These are phyloP conservation scores for Poeciliopsis presidionis DNA, from an alignment of 2,797 vertebrate genomes.

Conservation along the genomic window DNA sequence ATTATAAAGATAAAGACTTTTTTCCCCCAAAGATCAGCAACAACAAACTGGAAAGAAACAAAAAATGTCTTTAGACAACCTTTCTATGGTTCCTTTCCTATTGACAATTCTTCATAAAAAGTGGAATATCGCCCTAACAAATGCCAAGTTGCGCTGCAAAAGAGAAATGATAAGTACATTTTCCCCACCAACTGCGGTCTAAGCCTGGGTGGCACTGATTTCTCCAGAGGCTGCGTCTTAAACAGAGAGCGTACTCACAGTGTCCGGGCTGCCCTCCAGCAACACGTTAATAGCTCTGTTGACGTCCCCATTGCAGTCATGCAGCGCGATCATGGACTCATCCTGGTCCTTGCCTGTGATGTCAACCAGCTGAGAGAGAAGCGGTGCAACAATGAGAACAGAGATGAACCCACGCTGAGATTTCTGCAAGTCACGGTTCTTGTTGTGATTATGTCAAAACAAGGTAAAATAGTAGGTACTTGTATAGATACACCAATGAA, in stretches of 20 bases:
- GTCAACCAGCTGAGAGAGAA: slow-evolving; percentile 90
- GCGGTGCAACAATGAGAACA: slow-evolving; percentile 27
- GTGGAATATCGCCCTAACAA: neutral
- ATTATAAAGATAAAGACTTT: neutral
- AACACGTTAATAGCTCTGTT: slow-evolving; percentile 99
- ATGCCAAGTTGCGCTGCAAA: neutral
- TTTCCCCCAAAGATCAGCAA: neutral
- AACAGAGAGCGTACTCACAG: slow-evolving; percentile 81
- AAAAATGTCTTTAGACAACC: neutral
- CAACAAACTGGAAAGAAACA: neutral
- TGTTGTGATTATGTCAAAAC: neutral
- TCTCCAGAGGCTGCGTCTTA: slow-evolving; percentile 44
- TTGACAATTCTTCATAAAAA: neutral
- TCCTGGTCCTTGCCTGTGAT: slow-evolving; percentile 99
- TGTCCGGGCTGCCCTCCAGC: slow-evolving; percentile 98
- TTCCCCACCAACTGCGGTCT: slow-evolving; percentile 14
- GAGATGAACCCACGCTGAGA: slow-evolving; percentile 14
- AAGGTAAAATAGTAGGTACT: neutral
- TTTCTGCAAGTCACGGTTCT: neutral
- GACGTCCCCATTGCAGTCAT: slow-evolving; percentile 97
- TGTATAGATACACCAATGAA: neutral
- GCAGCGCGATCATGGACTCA: slow-evolving; percentile 98
- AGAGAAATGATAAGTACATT: neutral
- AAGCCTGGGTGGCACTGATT: slow-evolving; percentile 39
- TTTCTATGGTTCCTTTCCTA: neutral